Base-by-base conservation (phyloP, 2,113 vertebrate genomes). In the Machaerirhynchus nigripectus region DNA sequence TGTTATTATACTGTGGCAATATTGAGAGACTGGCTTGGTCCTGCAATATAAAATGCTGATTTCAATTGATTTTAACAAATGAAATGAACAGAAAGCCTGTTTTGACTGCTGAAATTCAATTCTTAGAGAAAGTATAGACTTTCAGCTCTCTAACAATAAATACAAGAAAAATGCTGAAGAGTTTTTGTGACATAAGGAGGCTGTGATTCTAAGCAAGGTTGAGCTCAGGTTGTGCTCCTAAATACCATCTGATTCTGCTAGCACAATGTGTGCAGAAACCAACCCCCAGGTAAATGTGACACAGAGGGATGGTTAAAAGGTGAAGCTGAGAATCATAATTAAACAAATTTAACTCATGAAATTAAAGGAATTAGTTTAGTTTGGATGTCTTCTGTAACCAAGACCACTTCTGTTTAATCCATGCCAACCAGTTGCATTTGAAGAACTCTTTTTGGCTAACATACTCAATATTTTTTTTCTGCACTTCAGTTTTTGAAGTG, bases 21-120 rank as follows among this genome's bases (percentile, higher is more conserved):
- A 31, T 69, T 92, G 63, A 71, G 88, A 95, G 79, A n/a, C 69
- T 65, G 85, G 24, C 74, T 96, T 87, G 46, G 49, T 56, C 20
- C 40, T 78, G 74, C 70, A 60, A 35, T 78, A 87, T 78, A 89
- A 92, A 97, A 91, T 85, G 64, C 60, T 79, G 71, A 76, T 97
- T 85, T 95, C 49, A 44, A 94, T 89, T 87, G 95, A 94, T 91
- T 97, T 93, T 80, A 93, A 68, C 5, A 5, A 83, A 92, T 70
- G 33, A 84, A 97, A 73, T 0, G 0, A 94, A 74, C n/a, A 81
- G 79, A 91, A 92, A 79, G 18, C 39, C 27, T 76, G 1, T 81
- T 70, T 81, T 71, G 73, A 61, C 33, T 49, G 27, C 50, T 69
- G 68, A 82, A 96, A 91, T 87, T 88, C 78, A 39, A 55, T 95